Percentiles rank a stretch among this genome's conserved stretches.
phyloP scores from a whole-genome alignment of 2,888 invertebrate genomes.

The Euplagia quadripunctaria region DNA sequence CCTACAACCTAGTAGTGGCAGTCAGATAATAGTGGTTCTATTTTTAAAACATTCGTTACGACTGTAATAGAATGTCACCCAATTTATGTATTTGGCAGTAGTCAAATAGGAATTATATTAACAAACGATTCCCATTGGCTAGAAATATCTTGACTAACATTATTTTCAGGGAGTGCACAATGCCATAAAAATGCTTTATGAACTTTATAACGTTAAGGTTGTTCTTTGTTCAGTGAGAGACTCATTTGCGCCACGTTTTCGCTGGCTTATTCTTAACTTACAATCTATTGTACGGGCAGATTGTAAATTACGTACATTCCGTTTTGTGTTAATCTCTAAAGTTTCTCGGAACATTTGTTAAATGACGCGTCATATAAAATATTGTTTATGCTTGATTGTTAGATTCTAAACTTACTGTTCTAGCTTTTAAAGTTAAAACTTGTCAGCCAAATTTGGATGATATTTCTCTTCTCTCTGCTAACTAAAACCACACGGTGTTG shows the following conservation, averaged over 20 bases:
- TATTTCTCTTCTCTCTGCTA: no score
- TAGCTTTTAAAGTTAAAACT: neutral
- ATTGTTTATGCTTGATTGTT: conserved; percentile 10
- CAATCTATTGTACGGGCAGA: conserved; percentile 33
- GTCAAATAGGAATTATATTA: no score
- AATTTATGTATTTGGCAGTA: no score
- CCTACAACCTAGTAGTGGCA: no score
- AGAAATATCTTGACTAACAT: no score
- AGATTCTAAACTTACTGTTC: neutral
- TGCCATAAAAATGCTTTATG: conserved; percentile 25
- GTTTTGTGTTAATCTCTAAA: conserved; percentile 16
- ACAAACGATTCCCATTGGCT: no score
- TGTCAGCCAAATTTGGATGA: no score
- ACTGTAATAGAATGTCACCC: no score
- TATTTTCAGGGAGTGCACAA: no score
- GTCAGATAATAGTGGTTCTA: no score
- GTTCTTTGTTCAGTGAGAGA: conserved; percentile 35
- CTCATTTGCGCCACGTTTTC: conserved; percentile 44
- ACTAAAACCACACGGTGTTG: no score
- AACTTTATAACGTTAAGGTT: conserved; percentile 42
- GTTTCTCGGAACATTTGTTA: conserved; percentile 14
- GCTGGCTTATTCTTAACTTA: conserved; percentile 30
- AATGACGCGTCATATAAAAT: conserved; percentile 14
- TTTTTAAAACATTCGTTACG: no score
- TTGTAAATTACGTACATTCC: conserved; percentile 39